Evolutionary conservation across 2,888 invertebrate genomes (phyloP).

Genomic region (Yponomeuta malinellus): DNA sequence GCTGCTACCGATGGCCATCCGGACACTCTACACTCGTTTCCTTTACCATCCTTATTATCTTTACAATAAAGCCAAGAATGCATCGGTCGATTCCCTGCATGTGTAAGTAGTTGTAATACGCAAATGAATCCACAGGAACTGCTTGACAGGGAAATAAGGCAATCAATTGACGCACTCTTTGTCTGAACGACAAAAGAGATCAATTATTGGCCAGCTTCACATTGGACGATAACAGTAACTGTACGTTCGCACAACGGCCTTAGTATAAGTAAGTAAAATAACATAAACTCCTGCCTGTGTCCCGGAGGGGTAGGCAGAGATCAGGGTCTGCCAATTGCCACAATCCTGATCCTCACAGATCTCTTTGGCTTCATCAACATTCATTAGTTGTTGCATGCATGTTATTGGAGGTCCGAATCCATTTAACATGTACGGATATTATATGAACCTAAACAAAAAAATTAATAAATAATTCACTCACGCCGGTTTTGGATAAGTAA

Average conservation of each 20-base stretch:
- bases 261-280: background rate
- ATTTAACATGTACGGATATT: too few relatives aligned
- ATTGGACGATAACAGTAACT: background rate
- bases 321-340: too few relatives aligned
- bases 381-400: too few relatives aligned
- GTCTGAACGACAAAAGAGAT: background rate
- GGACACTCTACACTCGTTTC: background rate
- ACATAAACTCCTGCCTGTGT: too few relatives aligned
- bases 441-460: too few relatives aligned
- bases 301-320: too few relatives aligned
- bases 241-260: background rate
- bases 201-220: background rate
- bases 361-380: too few relatives aligned
- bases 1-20: background rate
- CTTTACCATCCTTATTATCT: background rate
- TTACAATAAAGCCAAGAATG: background rate
- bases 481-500: too few relatives aligned
- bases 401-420: too few relatives aligned
- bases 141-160: constrained; percentile 48
- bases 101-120: constrained; percentile 18
- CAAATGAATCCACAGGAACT: constrained; percentile 42
- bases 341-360: too few relatives aligned
- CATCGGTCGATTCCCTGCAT: constrained; percentile 17
- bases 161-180: constrained; percentile 29
- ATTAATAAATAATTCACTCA: too few relatives aligned